Conservation (phyloP, 2,113 vertebrate genomes). For the Carassius carassius region DNA sequence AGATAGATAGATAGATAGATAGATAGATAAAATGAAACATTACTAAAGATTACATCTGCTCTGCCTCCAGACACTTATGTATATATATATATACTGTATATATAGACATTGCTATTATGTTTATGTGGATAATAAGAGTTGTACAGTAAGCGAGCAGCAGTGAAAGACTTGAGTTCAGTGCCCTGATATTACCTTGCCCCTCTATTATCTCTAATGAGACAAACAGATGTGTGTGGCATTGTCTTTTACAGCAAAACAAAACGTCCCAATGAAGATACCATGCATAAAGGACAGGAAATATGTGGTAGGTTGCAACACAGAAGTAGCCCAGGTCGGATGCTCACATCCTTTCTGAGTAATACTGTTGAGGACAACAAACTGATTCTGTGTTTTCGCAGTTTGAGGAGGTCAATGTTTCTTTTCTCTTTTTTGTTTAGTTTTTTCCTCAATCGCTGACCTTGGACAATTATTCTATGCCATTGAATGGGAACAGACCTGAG, state of each 20-base stretch:
- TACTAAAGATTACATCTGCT: not conserved
- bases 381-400: conserved; percentile 35
- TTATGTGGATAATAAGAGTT: conserved; percentile 51
- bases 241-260: conserved; percentile 46
- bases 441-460: not conserved
- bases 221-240: conserved; percentile 57
- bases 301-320: conserved; percentile 51
- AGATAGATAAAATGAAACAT: not conserved
- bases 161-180: conserved; percentile 29
- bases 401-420: conserved; percentile 31
- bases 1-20: no score
- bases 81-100: not conserved
- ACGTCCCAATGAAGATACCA: conserved; percentile 44
- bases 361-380: conserved; percentile 41
- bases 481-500: not conserved
- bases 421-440: not conserved
- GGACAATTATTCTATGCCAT: conserved; percentile 31
- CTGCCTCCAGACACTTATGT: not conserved
- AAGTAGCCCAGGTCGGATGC: conserved; percentile 24
- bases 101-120: conserved; percentile 33
- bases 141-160: conserved; percentile 28
- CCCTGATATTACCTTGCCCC: conserved; percentile 45
- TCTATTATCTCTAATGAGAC: conserved; percentile 51
- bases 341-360: conserved; percentile 37
- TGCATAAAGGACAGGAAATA: conserved; percentile 48